Percentiles rank a stretch among this genome's conserved stretches.
Conservation (phyloP, 2,888 invertebrate species). For the Hedya salicella region DNA sequence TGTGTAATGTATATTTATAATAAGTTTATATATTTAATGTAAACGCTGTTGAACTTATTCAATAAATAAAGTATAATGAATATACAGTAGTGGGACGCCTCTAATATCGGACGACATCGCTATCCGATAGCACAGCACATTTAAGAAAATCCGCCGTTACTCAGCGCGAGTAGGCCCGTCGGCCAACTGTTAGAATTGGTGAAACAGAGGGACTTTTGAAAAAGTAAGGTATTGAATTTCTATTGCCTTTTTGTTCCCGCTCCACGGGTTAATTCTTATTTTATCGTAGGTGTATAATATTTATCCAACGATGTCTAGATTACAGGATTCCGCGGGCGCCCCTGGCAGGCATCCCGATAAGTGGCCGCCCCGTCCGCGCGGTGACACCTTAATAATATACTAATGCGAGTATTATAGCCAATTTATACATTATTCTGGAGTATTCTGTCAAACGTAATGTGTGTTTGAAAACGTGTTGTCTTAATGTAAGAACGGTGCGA, state of each 20-base stretch:
- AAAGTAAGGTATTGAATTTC: too few species aligned
- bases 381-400: conserved; percentile 41
- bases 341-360: conserved; percentile 34
- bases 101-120: too few species aligned
- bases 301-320: conserved; percentile 32
- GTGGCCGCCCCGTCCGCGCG: conserved; percentile 26
- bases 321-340: conserved; percentile 31
- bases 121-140: too few species aligned
- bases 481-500: conserved; percentile 10
- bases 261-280: background rate
- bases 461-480: conserved; percentile 18
- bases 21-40: too few species aligned
- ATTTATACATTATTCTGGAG: conserved; percentile 31
- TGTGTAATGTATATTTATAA: too few species aligned
- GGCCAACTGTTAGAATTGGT: too few species aligned
- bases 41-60: too few species aligned
- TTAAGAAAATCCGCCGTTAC: too few species aligned
- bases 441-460: conserved; percentile 25
- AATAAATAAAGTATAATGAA: too few species aligned
- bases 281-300: conserved; percentile 27
- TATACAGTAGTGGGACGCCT: too few species aligned
- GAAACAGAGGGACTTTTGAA: too few species aligned
- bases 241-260: background rate
- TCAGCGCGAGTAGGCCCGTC: too few species aligned
- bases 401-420: conserved; percentile 31